A percentile compares a stretch with the other conserved stretches of the same genome.
Evolutionary conservation across 2,797 vertebrate genomes (phyloP).

Genomic region (Microchirus variegatus): DNA sequence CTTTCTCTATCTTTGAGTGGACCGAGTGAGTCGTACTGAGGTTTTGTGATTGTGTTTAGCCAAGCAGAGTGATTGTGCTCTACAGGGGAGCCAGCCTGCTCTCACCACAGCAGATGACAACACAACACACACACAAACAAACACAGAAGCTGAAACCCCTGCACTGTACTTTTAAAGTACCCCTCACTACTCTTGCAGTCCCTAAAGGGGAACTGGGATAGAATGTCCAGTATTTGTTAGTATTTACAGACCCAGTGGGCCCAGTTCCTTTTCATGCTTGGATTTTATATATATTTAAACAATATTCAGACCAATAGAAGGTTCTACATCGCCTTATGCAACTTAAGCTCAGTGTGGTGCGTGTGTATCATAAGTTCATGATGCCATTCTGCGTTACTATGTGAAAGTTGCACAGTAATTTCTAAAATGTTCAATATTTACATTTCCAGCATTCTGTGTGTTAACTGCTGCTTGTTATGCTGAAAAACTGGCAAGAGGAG

Average conservation of each 20-base stretch:
- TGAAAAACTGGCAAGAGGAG: too few relatives aligned
- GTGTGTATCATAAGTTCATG: too few relatives aligned
- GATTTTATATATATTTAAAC: neutral
- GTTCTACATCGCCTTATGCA: neutral
- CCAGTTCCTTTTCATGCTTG: neutral
- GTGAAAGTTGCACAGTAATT: too few relatives aligned
- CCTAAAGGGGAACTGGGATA: slow-evolving; percentile 24
- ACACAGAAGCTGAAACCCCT: slow-evolving; percentile 32
- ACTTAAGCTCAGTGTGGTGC: neutral
- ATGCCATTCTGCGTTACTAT: too few relatives aligned
- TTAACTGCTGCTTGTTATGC: neutral
- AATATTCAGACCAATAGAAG: too few relatives aligned
- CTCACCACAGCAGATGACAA: slow-evolving; percentile 66
- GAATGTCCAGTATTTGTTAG: slow-evolving; percentile 9
- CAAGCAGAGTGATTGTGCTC: slow-evolving; percentile 76
- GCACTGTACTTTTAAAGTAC: slow-evolving; percentile 24
- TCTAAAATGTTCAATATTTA: too few relatives aligned
- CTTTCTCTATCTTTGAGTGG: slow-evolving; percentile 44
- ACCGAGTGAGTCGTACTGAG: slow-evolving; percentile 59
- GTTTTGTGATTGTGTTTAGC: slow-evolving; percentile 79
- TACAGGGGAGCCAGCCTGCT: slow-evolving; percentile 73
- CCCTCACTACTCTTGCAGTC: slow-evolving; percentile 21
- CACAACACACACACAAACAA: slow-evolving; percentile 33
- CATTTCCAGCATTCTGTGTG: neutral
- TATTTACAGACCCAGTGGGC: neutral